phyloP scores from a whole-genome alignment of 2,888 invertebrate genomes.

The Phyllotreta cruciferae region DNA sequence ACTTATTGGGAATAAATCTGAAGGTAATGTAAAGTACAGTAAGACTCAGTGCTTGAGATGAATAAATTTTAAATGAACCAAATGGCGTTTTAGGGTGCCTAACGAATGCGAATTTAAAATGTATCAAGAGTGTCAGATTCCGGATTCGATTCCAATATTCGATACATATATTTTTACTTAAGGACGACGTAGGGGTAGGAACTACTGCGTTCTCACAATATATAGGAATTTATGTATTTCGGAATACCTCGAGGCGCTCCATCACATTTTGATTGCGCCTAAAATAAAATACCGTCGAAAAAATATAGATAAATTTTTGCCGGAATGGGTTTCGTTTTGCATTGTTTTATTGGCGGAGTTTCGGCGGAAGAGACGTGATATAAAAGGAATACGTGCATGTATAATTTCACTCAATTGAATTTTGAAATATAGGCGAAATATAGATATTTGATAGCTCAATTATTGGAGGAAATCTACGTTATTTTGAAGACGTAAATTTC shows the following conservation, averaged over 20 bases:
- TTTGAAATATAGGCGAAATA: constrained; percentile 21
- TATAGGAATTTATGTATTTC: constrained; percentile 61
- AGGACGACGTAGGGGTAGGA: constrained; percentile 54
- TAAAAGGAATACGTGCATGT: constrained; percentile 7
- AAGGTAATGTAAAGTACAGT: background rate
- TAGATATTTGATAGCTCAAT: constrained; percentile 14
- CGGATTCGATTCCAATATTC: constrained; percentile 60
- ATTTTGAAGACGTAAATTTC: background rate
- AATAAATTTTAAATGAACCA: constrained; percentile 34
- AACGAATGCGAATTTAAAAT: constrained; percentile 61
- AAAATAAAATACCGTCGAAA: constrained; percentile 47
- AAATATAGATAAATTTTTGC: constrained; percentile 40
- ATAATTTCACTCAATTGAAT: constrained; percentile 23
- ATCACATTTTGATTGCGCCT: constrained; percentile 58
- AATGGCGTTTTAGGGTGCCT: constrained; percentile 46
- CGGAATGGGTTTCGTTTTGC: constrained; percentile 40
- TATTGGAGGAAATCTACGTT: constrained; percentile 3
- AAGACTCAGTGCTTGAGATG: no score
- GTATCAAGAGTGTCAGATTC: constrained; percentile 57
- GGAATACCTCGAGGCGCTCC: constrained; percentile 59
- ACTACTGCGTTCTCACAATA: constrained; percentile 52
- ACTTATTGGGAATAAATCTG: background rate
- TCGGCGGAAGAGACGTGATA: constrained; percentile 22
- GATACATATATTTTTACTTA: constrained; percentile 63
- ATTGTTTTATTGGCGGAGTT: constrained; percentile 39